Evolutionary conservation across 64 coral and sea anemone species (phyloP), one percentile per base, ranked within the genome.

Genomic region (Pachyseris speciosa): DNA sequence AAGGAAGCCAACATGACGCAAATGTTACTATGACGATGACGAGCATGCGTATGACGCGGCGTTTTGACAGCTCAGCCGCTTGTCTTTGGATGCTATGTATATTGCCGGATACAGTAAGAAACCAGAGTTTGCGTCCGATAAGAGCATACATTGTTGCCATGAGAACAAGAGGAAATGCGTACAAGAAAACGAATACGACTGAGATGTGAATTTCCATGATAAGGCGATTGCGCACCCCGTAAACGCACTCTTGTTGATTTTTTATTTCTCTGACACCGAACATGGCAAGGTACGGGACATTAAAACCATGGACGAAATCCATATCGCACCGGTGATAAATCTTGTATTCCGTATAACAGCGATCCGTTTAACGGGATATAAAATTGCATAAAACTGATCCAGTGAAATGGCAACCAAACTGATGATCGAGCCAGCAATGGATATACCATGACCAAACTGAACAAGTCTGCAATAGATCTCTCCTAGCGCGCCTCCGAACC

Each of bases 211-310:
- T 53, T 57, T 79, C 17, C 30, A 57, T 36, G 30, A 79, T 31
- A 22, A 57, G 13, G 3, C 50, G 45, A 34, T 79, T 22, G 15
- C 17, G 13, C 3, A 79, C 75, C 7, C 55, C 0, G 17, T 79
- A 79, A 79, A 79, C 9, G 48, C 75, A 79, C 15, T 58, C 27
- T 1, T 57, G 15, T 10, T 38, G 49, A 37, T 26, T 6, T n/a
- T 47, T 7, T 17, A 22, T 55, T 36, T 55, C 30, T n/a, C 16
- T 79, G 49, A 79, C 16, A 22, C 75, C 75, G 15, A 37, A 79
- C 75, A 79, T 79, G 5, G 75, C 75, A 34, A 79, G 44, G 36
- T 79, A 79, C 4, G 75, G 75, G 75, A 57, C 48, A 57, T 79
- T 10, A 79, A 36, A 37, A 79, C 16, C n/a, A 17, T 16, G 11